Evolutionary conservation across 2,797 vertebrate genomes (phyloP).

Genomic region (Fundulus diaphanus): DNA sequence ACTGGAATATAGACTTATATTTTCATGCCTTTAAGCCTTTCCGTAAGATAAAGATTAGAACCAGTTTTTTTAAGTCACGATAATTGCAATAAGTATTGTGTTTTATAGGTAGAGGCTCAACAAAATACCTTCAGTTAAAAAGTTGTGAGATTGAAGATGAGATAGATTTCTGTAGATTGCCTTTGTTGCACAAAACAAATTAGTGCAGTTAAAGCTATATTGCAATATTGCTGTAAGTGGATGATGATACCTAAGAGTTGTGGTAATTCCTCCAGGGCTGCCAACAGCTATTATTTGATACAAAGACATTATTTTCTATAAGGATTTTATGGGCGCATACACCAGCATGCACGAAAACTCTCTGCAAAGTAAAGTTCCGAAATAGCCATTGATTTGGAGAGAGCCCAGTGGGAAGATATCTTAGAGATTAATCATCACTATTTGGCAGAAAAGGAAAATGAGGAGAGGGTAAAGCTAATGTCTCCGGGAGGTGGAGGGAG

Average conservation of each 20-base stretch:
- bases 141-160: not conserved
- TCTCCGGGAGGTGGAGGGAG: constrained; percentile 50
- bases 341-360: constrained; percentile 22
- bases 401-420: constrained; percentile 60
- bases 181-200: not conserved
- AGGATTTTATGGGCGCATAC: not conserved
- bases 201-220: not conserved
- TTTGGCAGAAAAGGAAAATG: constrained; percentile 46
- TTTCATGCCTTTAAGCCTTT: not conserved
- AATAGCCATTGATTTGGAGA: constrained; percentile 76
- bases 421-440: constrained; percentile 67
- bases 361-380: constrained; percentile 57
- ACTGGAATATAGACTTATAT: constrained; percentile 1
- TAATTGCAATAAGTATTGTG: not conserved
- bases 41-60: not conserved
- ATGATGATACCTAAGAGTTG: not conserved
- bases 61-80: not conserved
- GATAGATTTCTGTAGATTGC: not conserved
- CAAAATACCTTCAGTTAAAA: not conserved
- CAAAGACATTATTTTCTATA: not conserved
- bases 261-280: not conserved
- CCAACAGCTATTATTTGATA: not conserved
- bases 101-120: not conserved
- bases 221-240: not conserved
- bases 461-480: constrained; percentile 49